Evolutionary conservation across 2,113 vertebrate genomes (phyloP).

Genomic region (Alectura lathami): DNA sequence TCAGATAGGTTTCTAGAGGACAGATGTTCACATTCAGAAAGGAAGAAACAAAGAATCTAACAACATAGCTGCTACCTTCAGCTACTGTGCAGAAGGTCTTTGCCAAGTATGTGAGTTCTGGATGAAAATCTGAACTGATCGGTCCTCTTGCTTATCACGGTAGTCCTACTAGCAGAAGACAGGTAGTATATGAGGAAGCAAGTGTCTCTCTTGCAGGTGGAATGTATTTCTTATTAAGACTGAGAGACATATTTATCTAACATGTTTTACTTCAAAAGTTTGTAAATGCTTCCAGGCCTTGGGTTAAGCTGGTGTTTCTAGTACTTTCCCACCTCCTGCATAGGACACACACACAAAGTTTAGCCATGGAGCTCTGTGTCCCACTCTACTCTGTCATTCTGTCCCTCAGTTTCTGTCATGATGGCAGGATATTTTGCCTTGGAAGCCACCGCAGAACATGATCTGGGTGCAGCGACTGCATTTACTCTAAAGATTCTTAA

Average conservation of each 20-base stretch:
- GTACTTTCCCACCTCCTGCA: too few relatives aligned
- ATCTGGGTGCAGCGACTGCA: too few relatives aligned
- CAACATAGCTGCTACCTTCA: background rate
- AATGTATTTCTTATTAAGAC: background rate
- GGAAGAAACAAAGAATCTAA: background rate
- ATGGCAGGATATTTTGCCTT: too few relatives aligned
- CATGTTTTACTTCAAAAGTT: background rate
- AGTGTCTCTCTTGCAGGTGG: background rate
- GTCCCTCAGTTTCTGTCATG: too few relatives aligned
- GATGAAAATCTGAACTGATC: background rate
- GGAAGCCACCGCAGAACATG: too few relatives aligned
- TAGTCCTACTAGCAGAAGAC: background rate
- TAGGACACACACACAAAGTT: too few relatives aligned
- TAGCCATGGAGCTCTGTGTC: too few relatives aligned
- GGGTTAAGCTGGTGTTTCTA: background rate
- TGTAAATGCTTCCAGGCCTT: background rate
- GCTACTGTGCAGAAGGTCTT: background rate
- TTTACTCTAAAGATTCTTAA: too few relatives aligned
- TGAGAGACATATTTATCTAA: background rate
- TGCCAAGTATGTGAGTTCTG: background rate
- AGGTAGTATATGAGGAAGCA: background rate
- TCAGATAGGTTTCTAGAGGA: background rate
- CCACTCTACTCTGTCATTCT: too few relatives aligned
- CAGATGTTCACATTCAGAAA: background rate
- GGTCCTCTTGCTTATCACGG: fast-evolving